Evolutionary conservation across 2,113 vertebrate genomes (phyloP), one percentile per base, ranked within the genome.

Genomic region (Gymnocephalus cernua): DNA sequence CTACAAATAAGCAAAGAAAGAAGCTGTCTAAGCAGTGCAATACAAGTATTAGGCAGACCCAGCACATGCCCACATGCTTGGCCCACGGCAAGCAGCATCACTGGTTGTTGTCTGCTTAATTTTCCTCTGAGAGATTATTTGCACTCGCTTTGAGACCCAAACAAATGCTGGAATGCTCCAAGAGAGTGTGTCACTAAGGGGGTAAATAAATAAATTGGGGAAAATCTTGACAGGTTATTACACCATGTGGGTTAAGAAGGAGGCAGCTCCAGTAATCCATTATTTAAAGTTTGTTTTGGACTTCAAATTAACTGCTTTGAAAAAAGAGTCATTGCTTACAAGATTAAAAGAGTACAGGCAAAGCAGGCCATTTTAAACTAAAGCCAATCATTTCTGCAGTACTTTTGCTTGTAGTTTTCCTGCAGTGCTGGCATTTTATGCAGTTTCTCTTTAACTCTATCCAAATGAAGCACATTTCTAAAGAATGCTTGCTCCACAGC

Each of bases 231-330:
- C 88, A 94, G 94, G 95, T 95, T 96, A 96, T 96, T 95, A 95
- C 95, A 82, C 61, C 92, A 95, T 95, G 91, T 93, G 94, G 92
- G 87, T 95, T 95, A 94, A 94, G 94, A 94, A 88, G 89, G 87
- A 95, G 92, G 93, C 93, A 85, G 93, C 94, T 90, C 90, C 86
- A 94, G 79, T 91, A 89, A 96, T 96, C 86, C 83, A 96, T 97
- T 95, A 96, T 97, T 96, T 95, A 96, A 93, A 88, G 95, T 94
- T 94, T 95, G 88, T 93, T 95, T 91, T 91, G 90, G 88, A 92
- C 86, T 90, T 90, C 95, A 95, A 93, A 95, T 94, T 94, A 93
- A 59, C 74, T 77, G 80, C 79, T 88, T 86, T 95, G 92, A 85
- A 94, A 96, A 89, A 85, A 89, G 95, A 94, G 85, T 90, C 87